phyloP scores from a whole-genome alignment of 2,113 vertebrate species.

The Brachirus orientalis region DNA sequence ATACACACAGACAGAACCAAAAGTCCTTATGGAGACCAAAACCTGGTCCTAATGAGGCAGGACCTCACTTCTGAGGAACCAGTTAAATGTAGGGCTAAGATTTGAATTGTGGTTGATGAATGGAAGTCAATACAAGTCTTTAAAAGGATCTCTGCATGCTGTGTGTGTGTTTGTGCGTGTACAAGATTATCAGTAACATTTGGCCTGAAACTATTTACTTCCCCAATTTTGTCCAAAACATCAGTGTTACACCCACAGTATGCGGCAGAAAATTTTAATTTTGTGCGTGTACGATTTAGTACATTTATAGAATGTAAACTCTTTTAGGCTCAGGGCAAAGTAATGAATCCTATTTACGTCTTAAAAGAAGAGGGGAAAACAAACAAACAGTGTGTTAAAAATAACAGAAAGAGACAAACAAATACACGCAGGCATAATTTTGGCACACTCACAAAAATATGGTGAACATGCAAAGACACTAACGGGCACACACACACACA shows the following conservation, averaged over 20 bases:
- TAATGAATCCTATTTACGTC: conserved; percentile 25
- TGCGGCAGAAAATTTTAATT: not conserved
- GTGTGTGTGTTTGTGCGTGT: too few relatives aligned
- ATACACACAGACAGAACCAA: too few relatives aligned
- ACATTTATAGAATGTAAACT: conserved; percentile 50
- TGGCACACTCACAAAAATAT: conserved; percentile 30
- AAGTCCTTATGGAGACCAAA: too few relatives aligned
- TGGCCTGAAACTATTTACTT: too few relatives aligned
- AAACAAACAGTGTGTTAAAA: conserved; percentile 9
- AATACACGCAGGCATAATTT: conserved; percentile 31
- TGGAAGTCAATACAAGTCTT: too few relatives aligned
- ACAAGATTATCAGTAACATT: too few relatives aligned
- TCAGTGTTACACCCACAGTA: not conserved
- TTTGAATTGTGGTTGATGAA: too few relatives aligned
- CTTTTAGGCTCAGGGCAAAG: conserved; percentile 19
- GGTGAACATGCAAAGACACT: conserved; percentile 25
- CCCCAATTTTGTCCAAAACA: too few relatives aligned
- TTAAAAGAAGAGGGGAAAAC: conserved; percentile 4
- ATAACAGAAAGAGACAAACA: conserved; percentile 15
- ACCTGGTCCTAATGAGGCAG: too few relatives aligned
- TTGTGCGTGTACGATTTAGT: conserved; percentile 9
- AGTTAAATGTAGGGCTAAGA: too few relatives aligned
- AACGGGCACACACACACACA: conserved; percentile 18
- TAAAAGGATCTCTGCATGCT: too few relatives aligned
- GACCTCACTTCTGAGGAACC: too few relatives aligned